Evolutionary conservation across 2,113 vertebrate species (phyloP).

Genomic region (Tyto alba): DNA sequence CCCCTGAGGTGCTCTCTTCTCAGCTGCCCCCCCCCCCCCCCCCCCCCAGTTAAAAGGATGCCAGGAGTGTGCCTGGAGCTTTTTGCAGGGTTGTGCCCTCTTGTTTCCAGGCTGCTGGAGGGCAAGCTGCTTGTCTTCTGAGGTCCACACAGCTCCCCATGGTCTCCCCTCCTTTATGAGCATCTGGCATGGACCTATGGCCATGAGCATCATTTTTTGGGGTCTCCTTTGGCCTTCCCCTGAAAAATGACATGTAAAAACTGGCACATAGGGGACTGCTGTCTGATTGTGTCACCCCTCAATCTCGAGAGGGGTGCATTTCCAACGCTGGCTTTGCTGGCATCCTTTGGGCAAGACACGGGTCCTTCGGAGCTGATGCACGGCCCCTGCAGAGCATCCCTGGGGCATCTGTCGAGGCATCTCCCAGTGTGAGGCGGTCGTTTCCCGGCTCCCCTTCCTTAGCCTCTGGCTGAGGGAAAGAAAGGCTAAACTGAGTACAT

Average conservation of each 20-base stretch:
- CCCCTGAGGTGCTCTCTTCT: neutral
- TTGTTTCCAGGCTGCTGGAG: neutral
- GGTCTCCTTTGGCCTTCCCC: neutral
- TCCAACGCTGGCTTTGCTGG: neutral
- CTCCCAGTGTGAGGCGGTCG: rapidly evolving
- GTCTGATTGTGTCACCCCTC: neutral
- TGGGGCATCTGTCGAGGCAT: neutral
- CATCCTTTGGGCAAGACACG: neutral
- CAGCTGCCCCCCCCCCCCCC: neutral
- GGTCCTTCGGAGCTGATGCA: neutral
- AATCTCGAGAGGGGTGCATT: rapidly evolving
- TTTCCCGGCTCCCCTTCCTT: neutral
- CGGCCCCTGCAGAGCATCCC: neutral
- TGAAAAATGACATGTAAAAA: neutral
- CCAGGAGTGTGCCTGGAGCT: neutral
- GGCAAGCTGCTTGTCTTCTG: neutral
- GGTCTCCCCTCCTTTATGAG: neutral
- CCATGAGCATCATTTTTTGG: neutral
- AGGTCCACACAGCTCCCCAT: neutral
- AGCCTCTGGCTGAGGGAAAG: neutral
- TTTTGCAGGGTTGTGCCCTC: neutral
- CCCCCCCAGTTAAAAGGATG: neutral
- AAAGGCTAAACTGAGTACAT: neutral
- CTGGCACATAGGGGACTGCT: neutral
- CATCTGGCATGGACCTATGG: neutral